Base-by-base conservation (phyloP, 2,113 vertebrate genomes). In the Apodemus sylvaticus region DNA sequence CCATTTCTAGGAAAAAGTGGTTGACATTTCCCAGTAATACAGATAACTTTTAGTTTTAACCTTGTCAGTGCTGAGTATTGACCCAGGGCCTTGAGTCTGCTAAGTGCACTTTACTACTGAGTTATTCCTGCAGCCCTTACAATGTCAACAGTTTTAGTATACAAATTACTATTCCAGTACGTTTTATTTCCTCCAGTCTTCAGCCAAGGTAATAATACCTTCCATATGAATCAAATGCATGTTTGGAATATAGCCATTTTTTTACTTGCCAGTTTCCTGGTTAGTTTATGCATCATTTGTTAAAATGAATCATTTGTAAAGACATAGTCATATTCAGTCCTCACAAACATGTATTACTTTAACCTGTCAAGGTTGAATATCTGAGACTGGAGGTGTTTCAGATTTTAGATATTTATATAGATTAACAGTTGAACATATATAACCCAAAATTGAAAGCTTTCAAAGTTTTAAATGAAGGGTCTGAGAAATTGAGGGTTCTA, bases 1-100 rank as follows among this genome's bases (percentile, higher is more conserved):
- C 12, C 9, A 22, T 16, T 93, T 81, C 89, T 94, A 36, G 76
- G 74, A 64, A 70, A 88, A 86, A 42, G 42, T 89, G 22, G 42
- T 89, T 93, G 55, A 12, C 36, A 81, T 91, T 95, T 85, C 22
- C 5, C 42, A 79, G 60, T 94, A 77, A 92, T 91, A 77, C 8
- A 51, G 7, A 68, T 36, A 17, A 17, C 34, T 70, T 71, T 71
- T 78, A 77, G 4, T 74, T 92, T 73, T 83, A 14, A 4, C 26
- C 70, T 34, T 39, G 20, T 16, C 17, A 31, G 34, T 94, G 10
- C 13, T 83, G 78, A 42, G 12, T 74, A 19, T 89, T 93, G 55
- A 74, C 19, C 12, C 17, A 70, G 36, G 53, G 5, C 62, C 45
- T 31, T 89, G 68, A 81, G 10, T 22, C 2, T 48, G 31, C 39